Evolutionary conservation across 2,888 invertebrate genomes (phyloP), one percentile per base, ranked within the genome.

Genomic region (Brenthis hecate): DNA sequence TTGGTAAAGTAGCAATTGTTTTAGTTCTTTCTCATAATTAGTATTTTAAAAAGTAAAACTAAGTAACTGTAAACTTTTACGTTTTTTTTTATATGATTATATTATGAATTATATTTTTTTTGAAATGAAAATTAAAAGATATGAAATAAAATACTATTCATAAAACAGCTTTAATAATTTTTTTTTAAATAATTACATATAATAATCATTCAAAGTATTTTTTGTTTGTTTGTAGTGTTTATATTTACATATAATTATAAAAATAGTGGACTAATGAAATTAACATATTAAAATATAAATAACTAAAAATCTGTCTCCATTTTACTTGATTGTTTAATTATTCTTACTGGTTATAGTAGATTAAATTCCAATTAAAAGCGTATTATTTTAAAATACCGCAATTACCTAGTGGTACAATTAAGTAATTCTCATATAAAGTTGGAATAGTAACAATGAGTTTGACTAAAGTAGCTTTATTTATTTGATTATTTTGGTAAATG

Each of bases 341-440:
- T 50, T 50, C 23, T n/a, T 50, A 60, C 23, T 23, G n/a, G 58
- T 50, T 28, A 60, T 28, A 60, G 48, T 60, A 48, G 50, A 60
- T 60, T 60, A 60, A 48, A 48, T 60, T 60, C 23, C n/a, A 60
- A 60, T 60, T 60, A 60, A 50, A 60, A 60, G 28, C 28, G 14
- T 14, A 60, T 60, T 60, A 60, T 60, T 50, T 50, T 50, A 60
- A 48, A 60, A 60, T n/a, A 60, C 23, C 28, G 56, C 14, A 54
- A 13, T 13, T 57, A 28, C 28, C 3, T 28, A 60, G 23, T 60
- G 23, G 48, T 28, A 60, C 58, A 48, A 58, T 60, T 48, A 60
- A 60, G 28, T 60, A n/a, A 60, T 58, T 58, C 19, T 14, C 47
- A 47, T 19, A 19, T 23, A 47, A 47, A 47, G 47, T 58, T 58